Evolutionary conservation across 2,113 vertebrate genomes (phyloP), one percentile per base, ranked within the genome.

Genomic region (Bufo gargarizans): DNA sequence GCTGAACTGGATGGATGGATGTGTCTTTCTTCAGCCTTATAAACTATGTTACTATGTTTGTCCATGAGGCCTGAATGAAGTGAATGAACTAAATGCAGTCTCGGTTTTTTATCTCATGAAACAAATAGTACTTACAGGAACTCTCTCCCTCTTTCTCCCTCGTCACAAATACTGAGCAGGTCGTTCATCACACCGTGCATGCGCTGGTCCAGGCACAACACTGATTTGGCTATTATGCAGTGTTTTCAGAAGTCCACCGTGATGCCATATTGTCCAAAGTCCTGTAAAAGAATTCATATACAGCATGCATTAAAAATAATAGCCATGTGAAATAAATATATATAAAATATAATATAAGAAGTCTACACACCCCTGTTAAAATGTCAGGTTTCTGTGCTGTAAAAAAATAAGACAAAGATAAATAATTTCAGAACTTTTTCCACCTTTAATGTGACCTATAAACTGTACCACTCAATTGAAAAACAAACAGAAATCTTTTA

Each of bases 121-220:
- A 69, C 22, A 82, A 65, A 16, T 6, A 10, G 33, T 72, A 87
- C 86, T 87, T 13, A 87, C 86, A 61, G 63, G 50, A 81, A 87
- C 14, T 14, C 65, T 72, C 78, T 45, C 65, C n/a, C 65, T 59
- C 56, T 50, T 17, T 71, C 77, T 74, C 77, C 72, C 77, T 59
- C 86, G 58, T 61, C 78, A 71, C 78, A 87, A 82, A 59, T 74
- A 33, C 77, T 20, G 22, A 74, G 78, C 65, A 17, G 50, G 78
- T 20, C 47, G 78, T 87, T 87, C 86, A 87, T 87, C 78, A 50
- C 86, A 87, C 63, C 77, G 63, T 47, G 61, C 4, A 61, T 65
- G 8, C 77, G 20, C 83, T 6, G 55, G 17, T 85, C 11, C 86
- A 80, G 47, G 50, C 86, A 81, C 63, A 55, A 53, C 85, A 71